A percentile compares a stretch with the other conserved stretches of the same genome.
phyloP scores from a whole-genome alignment of 2,797 vertebrate species.

The Echiichthys vipera region DNA sequence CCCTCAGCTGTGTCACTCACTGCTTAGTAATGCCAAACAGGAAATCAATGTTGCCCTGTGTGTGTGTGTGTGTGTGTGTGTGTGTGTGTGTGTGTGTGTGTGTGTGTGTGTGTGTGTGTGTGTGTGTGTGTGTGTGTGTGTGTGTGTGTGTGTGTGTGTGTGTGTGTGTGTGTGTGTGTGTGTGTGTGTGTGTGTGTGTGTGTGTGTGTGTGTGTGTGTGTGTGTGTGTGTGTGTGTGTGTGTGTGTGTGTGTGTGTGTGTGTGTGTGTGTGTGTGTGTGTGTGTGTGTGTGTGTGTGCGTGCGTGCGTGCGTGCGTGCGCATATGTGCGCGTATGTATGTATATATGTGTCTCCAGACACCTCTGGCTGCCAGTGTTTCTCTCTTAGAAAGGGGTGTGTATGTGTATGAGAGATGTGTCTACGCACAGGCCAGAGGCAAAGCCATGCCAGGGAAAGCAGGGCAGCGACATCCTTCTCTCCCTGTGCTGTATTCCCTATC shows the following conservation, averaged over 20 bases:
- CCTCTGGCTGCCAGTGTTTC: conserved; percentile 63
- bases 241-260: conserved; percentile 44
- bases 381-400: conserved; percentile 39
- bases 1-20: conserved; percentile 68
- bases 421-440: conserved; percentile 65
- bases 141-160: conserved; percentile 28
- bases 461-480: conserved; percentile 49
- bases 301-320: conserved; percentile 17
- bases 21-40: conserved; percentile 75
- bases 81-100: conserved; percentile 22
- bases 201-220: conserved; percentile 41
- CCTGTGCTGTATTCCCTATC: conserved; percentile 45
- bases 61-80: conserved; percentile 40
- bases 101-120: no score
- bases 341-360: conserved; percentile 56
- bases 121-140: conserved; percentile 42
- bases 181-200: conserved; percentile 29
- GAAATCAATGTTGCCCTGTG: conserved; percentile 76
- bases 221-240: conserved; percentile 25
- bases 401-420: conserved; percentile 11
- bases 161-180: conserved; percentile 40
- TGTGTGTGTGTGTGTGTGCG: conserved; percentile 45
- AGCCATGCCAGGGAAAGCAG: conserved; percentile 63
- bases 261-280: conserved; percentile 20
- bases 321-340: no score